phyloP scores from a whole-genome alignment of 2,113 vertebrate genomes.

The Clarias magur region DNA sequence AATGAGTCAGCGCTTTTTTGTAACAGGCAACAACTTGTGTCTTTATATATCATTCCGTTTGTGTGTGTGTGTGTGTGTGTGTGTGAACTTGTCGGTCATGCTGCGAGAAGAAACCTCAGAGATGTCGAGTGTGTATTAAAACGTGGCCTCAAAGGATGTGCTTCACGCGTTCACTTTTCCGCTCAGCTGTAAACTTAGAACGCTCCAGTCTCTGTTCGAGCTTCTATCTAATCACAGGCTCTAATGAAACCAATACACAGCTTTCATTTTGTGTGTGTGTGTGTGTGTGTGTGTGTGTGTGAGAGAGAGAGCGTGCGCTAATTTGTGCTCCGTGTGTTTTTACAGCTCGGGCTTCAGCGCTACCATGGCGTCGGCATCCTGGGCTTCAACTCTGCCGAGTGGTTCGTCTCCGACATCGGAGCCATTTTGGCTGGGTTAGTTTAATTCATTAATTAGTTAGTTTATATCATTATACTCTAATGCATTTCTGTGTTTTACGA shows the following conservation, averaged over 20 bases:
- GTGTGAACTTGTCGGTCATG: not conserved
- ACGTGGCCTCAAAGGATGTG: not conserved
- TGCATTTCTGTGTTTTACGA: not conserved
- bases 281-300: not conserved
- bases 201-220: not conserved
- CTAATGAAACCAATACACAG: not conserved
- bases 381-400: constrained; percentile 89
- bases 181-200: not conserved
- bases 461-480: not conserved
- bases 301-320: not conserved
- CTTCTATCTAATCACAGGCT: not conserved
- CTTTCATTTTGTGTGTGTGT: not conserved
- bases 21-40: not conserved
- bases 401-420: constrained; percentile 85
- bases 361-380: constrained; percentile 89
- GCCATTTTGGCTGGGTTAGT: constrained; percentile 88
- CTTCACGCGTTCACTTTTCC: not conserved
- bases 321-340: constrained; percentile 48
- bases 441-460: not conserved
- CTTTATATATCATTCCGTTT: not conserved
- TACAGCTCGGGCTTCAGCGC: constrained; percentile 86
- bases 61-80: not conserved
- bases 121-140: not conserved
- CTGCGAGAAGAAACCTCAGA: not conserved
- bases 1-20: not conserved